Evolutionary conservation across 1,140 invertebrate species (phyloP).

Genomic region (Nephotettix cincticeps): DNA sequence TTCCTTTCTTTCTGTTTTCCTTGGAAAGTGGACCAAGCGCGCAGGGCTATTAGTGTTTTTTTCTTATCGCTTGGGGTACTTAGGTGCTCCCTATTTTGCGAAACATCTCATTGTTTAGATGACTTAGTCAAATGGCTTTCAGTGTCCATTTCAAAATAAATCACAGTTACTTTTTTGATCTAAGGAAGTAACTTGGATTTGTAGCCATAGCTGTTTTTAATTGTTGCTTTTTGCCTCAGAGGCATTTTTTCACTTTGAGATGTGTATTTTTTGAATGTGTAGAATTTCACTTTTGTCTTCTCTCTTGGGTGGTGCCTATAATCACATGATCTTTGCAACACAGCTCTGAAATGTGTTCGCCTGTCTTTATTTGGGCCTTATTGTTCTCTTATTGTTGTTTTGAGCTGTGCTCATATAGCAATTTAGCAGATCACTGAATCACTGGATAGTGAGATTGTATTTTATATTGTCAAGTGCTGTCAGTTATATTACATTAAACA

Average conservation of each 20-base stretch:
- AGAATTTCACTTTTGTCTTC: slow-evolving; percentile 15
- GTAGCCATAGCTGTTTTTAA: not conserved
- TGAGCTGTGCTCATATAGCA: not conserved
- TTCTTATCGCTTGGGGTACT: slow-evolving; percentile 28
- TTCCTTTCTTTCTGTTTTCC: not conserved
- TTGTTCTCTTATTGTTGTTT: not conserved
- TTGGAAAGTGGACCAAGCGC: slow-evolving; percentile 21
- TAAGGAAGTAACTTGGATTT: not conserved
- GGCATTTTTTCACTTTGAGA: slow-evolving; percentile 1
- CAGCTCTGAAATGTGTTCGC: too few species aligned
- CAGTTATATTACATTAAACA: too few species aligned
- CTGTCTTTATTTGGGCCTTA: not conserved
- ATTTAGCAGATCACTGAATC: not conserved
- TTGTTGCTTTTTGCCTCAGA: slow-evolving; percentile 1
- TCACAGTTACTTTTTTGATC: slow-evolving; percentile 2
- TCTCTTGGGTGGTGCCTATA: slow-evolving; percentile 12
- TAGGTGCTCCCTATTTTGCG: slow-evolving; percentile 21
- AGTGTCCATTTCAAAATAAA: slow-evolving; percentile 10
- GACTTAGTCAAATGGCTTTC: slow-evolving; percentile 19
- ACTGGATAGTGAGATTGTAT: too few species aligned
- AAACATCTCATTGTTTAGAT: slow-evolving; percentile 33
- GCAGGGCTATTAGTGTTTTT: slow-evolving; percentile 24
- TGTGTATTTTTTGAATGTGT: slow-evolving; percentile 21
- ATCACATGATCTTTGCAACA: not conserved
- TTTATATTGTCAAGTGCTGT: too few species aligned